These are phyloP conservation scores for Diadegma fenestrale DNA, from an alignment of 2,888 invertebrate genomes.

Conservation along the genomic window DNA sequence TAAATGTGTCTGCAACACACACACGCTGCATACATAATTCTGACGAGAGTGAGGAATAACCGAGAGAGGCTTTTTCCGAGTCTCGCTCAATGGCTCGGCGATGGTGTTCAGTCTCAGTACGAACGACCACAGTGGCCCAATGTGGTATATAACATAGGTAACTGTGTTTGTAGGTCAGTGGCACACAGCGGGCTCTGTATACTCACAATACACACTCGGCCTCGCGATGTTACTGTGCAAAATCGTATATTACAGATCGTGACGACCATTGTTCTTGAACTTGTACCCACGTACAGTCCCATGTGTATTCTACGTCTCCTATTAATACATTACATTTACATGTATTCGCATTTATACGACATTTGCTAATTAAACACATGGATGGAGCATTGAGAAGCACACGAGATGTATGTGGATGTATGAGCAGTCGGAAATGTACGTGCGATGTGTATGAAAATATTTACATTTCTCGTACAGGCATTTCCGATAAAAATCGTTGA, in stretches of 20 bases:
- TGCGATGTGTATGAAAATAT: not conserved
- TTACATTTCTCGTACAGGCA: not conserved
- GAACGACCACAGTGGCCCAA: slow-evolving; percentile 33
- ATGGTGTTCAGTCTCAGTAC: slow-evolving; percentile 15
- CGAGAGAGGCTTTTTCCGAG: slow-evolving; percentile 9
- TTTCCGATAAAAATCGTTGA: not conserved
- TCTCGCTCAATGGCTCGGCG: slow-evolving; percentile 15
- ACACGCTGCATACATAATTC: slow-evolving; percentile 22
- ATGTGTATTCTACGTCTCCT: slow-evolving; percentile 12
- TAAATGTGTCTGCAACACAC: not conserved
- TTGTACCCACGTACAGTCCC: slow-evolving; percentile 76
- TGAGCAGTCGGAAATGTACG: not conserved
- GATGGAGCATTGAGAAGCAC: not conserved
- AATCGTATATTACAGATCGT: slow-evolving; percentile 82
- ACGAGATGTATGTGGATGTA: not conserved
- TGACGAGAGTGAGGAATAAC: slow-evolving; percentile 11
- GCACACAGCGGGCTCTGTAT: slow-evolving; percentile 78
- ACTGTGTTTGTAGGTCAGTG: slow-evolving; percentile 84
- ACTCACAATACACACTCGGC: slow-evolving; percentile 71
- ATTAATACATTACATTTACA: slow-evolving; percentile 3
- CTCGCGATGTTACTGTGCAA: slow-evolving; percentile 72
- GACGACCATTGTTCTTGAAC: slow-evolving; percentile 83
- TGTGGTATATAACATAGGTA: slow-evolving; percentile 82
- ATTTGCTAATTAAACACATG: slow-evolving; percentile 14
- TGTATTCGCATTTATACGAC: not conserved